These are phyloP conservation scores for Tetranychus urticae DNA, from an alignment of 1,140 invertebrate species.

Conservation along the genomic window DNA sequence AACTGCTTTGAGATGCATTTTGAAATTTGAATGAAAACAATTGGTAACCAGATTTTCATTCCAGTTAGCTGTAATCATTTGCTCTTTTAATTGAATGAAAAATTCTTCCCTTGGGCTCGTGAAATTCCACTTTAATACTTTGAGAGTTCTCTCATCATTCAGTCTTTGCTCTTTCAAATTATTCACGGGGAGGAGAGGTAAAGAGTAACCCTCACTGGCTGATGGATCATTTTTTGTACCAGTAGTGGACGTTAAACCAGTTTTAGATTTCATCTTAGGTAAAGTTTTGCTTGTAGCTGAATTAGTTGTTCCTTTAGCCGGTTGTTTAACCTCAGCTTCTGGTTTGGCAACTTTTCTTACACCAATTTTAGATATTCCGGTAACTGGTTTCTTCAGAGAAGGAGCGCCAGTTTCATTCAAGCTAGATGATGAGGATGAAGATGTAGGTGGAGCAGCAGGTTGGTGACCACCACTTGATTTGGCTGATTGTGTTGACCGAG, in stretches of 20 bases:
- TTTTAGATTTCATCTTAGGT: not conserved
- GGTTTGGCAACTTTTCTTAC: not conserved
- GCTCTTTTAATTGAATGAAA: constrained; percentile 64
- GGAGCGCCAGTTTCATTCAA: not conserved
- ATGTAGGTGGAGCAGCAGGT: not conserved
- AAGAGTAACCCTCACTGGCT: not conserved
- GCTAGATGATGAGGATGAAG: not conserved
- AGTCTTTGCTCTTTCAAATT: constrained; percentile 69
- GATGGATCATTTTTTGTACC: not conserved
- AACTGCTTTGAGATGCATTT: constrained; percentile 83
- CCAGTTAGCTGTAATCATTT: constrained; percentile 65
- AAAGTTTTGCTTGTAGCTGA: not conserved
- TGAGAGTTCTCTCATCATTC: constrained; percentile 73
- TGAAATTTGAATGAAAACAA: constrained; percentile 89
- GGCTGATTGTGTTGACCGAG: constrained; percentile 4
- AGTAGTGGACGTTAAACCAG: not conserved
- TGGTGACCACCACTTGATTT: not conserved
- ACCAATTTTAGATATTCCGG: not conserved
- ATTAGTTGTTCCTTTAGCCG: not conserved
- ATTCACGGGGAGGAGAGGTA: constrained; percentile 41
- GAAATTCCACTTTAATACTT: constrained; percentile 85
- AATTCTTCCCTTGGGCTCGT: constrained; percentile 75
- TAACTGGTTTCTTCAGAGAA: not conserved
- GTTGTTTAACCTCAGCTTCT: not conserved
- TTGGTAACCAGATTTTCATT: constrained; percentile 61